Evolutionary conservation across 2,888 invertebrate species (phyloP).

Genomic region (Acrobasis suavella): DNA sequence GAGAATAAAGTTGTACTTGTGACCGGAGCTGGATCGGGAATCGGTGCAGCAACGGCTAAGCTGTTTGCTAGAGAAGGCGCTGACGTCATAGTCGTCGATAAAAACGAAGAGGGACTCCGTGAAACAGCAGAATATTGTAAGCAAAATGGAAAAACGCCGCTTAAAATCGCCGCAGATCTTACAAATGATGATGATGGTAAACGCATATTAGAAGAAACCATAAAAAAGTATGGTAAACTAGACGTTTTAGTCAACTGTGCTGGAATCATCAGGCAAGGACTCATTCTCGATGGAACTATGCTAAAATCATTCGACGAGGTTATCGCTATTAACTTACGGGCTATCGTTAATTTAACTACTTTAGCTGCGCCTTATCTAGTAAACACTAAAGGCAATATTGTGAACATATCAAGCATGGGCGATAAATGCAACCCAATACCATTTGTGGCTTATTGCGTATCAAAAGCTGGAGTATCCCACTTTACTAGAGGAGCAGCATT

Average conservation of each 20-base stretch:
- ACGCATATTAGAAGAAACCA: conserved; percentile 32
- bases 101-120: conserved; percentile 35
- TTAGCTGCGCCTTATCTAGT: conserved; percentile 32
- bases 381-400: conserved; percentile 34
- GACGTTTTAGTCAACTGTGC: conserved; percentile 41
- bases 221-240: conserved; percentile 35
- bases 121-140: conserved; percentile 30
- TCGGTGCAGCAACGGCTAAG: conserved; percentile 33
- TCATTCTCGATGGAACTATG: conserved; percentile 26
- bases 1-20: conserved; percentile 31
- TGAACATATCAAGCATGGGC: conserved; percentile 34
- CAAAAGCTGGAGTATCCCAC: conserved; percentile 46
- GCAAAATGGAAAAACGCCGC: conserved; percentile 27
- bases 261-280: conserved; percentile 24
- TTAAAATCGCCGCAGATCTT: conserved; percentile 34
- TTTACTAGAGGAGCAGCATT: conserved; percentile 59
- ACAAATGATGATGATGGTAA: conserved; percentile 31
- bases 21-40: conserved; percentile 38
- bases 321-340: conserved; percentile 34
- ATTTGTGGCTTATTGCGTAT: conserved; percentile 37
- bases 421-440: conserved; percentile 12
- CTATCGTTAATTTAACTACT: conserved; percentile 31
- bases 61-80: conserved; percentile 34
- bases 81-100: conserved; percentile 34
- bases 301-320: conserved; percentile 33